phyloP scores from a whole-genome alignment of 1,140 invertebrate species.

The Globodera ellingtonae region DNA sequence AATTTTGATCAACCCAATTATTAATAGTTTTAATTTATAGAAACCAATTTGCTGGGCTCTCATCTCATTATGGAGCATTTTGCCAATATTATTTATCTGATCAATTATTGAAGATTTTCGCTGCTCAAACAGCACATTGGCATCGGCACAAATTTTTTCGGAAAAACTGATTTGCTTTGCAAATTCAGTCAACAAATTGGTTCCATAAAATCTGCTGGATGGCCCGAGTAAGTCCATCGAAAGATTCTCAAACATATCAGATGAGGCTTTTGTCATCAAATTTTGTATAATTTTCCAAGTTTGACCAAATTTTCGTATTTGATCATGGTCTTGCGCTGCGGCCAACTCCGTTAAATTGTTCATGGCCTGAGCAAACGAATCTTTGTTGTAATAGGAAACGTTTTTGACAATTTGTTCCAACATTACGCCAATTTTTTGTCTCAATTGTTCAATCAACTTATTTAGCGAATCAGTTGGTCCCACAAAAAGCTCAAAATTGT shows the following conservation, averaged over 20 bases:
- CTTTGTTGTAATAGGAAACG: not conserved
- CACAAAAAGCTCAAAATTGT: too few relatives aligned
- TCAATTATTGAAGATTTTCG: not conserved
- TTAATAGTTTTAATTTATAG: too few relatives aligned
- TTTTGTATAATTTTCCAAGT: not conserved
- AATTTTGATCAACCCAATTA: not conserved
- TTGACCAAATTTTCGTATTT: not conserved
- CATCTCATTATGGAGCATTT: not conserved
- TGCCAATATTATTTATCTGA: not conserved
- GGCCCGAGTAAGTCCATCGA: not conserved
- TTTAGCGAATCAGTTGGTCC: too few relatives aligned
- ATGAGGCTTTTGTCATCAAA: not conserved
- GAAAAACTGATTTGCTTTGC: not conserved
- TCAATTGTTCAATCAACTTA: too few relatives aligned
- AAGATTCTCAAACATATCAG: not conserved
- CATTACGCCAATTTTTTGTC: not conserved
- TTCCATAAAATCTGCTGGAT: not conserved
- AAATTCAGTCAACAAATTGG: not conserved
- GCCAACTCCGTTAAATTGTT: not conserved
- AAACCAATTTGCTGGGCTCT: too few relatives aligned
- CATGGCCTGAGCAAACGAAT: not conserved
- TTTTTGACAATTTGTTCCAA: not conserved
- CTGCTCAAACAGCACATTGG: not conserved
- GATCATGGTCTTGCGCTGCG: too few relatives aligned
- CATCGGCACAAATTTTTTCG: not conserved